Conservation (phyloP, 92 coral and sea anemone species). For the Palythoa heliodiscus region DNA sequence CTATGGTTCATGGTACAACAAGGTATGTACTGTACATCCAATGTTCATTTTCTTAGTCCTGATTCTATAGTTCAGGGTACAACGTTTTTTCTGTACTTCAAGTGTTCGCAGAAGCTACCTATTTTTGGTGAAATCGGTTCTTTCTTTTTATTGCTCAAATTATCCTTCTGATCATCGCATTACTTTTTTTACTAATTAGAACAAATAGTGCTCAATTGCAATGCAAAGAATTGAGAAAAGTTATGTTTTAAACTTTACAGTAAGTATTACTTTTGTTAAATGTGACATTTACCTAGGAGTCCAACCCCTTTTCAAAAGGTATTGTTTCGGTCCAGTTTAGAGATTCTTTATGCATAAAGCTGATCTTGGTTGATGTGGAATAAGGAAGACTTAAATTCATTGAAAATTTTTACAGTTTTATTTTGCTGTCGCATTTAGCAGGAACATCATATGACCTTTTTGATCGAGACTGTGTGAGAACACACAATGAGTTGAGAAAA, state of each 20-base stretch:
- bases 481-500: slow-evolving; percentile 53
- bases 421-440: background rate
- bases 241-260: too few relatives aligned
- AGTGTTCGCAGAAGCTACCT: background rate
- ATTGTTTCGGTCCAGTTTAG: too few relatives aligned
- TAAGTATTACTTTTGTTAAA: too few relatives aligned
- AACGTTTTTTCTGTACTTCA: background rate
- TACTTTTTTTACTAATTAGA: too few relatives aligned
- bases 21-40: background rate
- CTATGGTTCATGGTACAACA: background rate
- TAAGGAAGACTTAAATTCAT: background rate
- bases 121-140: too few relatives aligned
- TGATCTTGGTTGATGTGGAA: too few relatives aligned
- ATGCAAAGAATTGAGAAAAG: too few relatives aligned
- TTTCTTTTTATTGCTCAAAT: background rate
- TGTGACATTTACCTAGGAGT: too few relatives aligned
- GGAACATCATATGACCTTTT: slow-evolving; percentile 53
- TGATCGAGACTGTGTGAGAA: slow-evolving; percentile 52
- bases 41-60: background rate
- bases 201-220: too few relatives aligned
- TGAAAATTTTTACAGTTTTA: background rate
- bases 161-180: background rate
- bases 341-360: too few relatives aligned
- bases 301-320: too few relatives aligned
- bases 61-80: background rate